These are phyloP conservation scores for Physella acuta DNA, from an alignment of 1,140 invertebrate genomes.

Conservation along the genomic window DNA sequence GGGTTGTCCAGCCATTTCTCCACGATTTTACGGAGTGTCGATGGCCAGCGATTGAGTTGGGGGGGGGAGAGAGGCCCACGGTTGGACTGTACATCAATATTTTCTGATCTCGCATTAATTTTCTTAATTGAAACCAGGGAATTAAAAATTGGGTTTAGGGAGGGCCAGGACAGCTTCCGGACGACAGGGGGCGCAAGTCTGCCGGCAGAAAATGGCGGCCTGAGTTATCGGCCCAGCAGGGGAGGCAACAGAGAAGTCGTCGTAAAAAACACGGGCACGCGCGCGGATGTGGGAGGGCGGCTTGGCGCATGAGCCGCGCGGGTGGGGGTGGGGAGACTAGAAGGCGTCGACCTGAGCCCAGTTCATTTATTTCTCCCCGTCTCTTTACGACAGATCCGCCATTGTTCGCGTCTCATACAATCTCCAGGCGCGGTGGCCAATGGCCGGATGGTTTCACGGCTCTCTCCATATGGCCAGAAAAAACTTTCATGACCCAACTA, in stretches of 20 bases:
- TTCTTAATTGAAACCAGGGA: constrained; percentile 36
- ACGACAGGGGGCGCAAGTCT: constrained; percentile 21
- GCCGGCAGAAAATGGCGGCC: constrained; percentile 24
- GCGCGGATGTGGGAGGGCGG: constrained; percentile 7
- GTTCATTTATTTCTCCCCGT: background rate
- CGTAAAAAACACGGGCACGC: constrained; percentile 10
- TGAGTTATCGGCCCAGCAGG: constrained; percentile 20
- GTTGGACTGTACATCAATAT: too few relatives aligned
- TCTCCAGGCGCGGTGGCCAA: too few relatives aligned
- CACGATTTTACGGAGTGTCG: constrained; percentile 18
- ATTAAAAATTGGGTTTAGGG: constrained; percentile 31
- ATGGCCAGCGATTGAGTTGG: too few relatives aligned
- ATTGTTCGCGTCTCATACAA: too few relatives aligned
- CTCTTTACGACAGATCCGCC: background rate
- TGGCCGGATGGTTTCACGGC: too few relatives aligned
- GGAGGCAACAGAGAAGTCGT: constrained; percentile 15
- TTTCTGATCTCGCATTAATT: constrained; percentile 32
- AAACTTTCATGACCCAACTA: too few relatives aligned
- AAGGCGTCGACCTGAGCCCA: background rate
- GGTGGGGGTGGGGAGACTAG: background rate
- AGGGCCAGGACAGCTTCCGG: constrained; percentile 13
- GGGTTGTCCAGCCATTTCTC: constrained; percentile 14
- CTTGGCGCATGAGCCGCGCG: constrained; percentile 4
- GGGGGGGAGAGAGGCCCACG: too few relatives aligned
- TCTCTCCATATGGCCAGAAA: too few relatives aligned